Evolutionary conservation across 1,140 invertebrate species (phyloP), one percentile per base, ranked within the genome.

Genomic region (Drosophila varians): DNA sequence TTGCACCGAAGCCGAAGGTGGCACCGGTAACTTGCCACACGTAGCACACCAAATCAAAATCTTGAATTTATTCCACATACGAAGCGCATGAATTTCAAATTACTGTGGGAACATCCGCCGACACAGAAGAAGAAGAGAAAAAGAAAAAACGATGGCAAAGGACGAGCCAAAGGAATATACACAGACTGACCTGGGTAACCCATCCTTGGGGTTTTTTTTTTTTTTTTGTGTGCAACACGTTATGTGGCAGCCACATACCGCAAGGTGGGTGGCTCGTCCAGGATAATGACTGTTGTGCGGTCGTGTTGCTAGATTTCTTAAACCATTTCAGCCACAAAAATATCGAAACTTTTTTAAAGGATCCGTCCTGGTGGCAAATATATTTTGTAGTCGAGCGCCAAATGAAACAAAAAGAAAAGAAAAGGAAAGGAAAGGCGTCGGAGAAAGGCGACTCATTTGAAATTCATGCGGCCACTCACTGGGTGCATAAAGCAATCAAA

Each of bases 61-160:
- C 82, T 87, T 75, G 75, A 89, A 89, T 89, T 89, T 89, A 89
- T 89, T 89, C 86, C 86, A 87, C 86, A 89, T 89, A 87, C 86
- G 77, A 89, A 89, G 77, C 86, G 87, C 87, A 89, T 89, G 86
- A 89, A 89, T 89, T 89, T 89, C 86, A 89, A 89, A 89, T 89
- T 89, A 89, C 86, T 89, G 87, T 89, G 86, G 56, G 80, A 89
- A 89, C 62, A 36, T 19, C 61, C 40, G 53, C 38, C 26, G 11
- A 47, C 43, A 64, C 45, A 60, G 19, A 40, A 16, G 40, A 14
- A 45, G 18, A 65, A 14, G 31, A 4, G 28, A 11, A 55, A n/a
- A 48, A 45, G 19, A n/a, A n/a, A n/a, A n/a, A n/a, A n/a, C n/a
- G n/a, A n/a, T n/a, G n/a, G n/a, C n/a, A n/a, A n/a, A n/a, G n/a